These are phyloP conservation scores for Malacosoma neustria DNA, from an alignment of 2,888 invertebrate species.

Conservation along the genomic window DNA sequence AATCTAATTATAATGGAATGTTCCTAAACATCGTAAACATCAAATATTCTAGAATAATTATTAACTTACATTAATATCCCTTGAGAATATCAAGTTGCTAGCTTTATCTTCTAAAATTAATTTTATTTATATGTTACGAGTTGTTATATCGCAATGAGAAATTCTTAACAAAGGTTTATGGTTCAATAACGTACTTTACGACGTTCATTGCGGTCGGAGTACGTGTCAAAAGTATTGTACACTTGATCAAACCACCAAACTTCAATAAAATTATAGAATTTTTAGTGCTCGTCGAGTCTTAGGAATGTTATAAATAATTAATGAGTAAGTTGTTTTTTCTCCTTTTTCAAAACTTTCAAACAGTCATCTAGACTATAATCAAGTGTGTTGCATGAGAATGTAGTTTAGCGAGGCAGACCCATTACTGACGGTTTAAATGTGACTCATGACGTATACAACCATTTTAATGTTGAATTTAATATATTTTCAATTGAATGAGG, in stretches of 20 bases:
- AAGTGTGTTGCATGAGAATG: too few species aligned
- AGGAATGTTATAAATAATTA: too few species aligned
- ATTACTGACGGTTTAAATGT: too few species aligned
- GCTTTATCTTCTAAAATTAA: constrained; percentile 26
- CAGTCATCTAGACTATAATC: too few species aligned
- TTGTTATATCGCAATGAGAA: constrained; percentile 47
- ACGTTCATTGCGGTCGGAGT: constrained; percentile 41
- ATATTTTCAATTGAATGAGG: too few species aligned
- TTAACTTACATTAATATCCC: constrained; percentile 32
- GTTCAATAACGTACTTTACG: constrained; percentile 59
- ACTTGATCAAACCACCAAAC: constrained; percentile 9
- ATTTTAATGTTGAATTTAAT: too few species aligned
- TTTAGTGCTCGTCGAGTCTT: not conserved
- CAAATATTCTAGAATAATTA: constrained; percentile 24
- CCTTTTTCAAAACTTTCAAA: too few species aligned
- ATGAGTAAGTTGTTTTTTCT: too few species aligned
- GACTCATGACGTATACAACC: too few species aligned
- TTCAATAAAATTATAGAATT: constrained; percentile 25
- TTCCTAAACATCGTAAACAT: too few species aligned
- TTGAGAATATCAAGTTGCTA: constrained; percentile 17
- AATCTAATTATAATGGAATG: too few species aligned
- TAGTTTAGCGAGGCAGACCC: too few species aligned
- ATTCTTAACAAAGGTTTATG: constrained; percentile 61
- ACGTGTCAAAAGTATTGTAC: constrained; percentile 47
- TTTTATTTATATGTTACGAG: constrained; percentile 38